These are phyloP conservation scores for Drosophila rufa DNA, from an alignment of 1,140 invertebrate species.

Conservation along the genomic window DNA sequence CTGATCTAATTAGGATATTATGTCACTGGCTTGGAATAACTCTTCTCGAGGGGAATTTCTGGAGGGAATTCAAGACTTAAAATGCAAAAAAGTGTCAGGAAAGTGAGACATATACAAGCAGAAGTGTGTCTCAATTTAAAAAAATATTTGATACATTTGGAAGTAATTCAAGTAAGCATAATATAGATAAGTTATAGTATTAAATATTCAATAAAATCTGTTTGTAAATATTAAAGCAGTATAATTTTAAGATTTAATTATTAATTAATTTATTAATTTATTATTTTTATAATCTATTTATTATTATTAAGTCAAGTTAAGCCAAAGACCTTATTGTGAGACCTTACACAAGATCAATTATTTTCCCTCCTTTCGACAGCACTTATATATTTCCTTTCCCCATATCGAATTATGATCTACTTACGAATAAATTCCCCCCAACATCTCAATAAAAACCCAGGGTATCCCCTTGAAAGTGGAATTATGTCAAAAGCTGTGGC, in stretches of 20 bases:
- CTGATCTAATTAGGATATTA: slow-evolving; percentile 61
- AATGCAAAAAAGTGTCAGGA: neutral
- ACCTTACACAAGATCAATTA: no score
- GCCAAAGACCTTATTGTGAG: neutral
- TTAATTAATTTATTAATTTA: no score
- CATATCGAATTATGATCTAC: slow-evolving; percentile 17
- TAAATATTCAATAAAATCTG: no score
- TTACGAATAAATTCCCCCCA: neutral
- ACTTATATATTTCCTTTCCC: neutral
- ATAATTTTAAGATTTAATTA: neutral
- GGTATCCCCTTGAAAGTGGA: neutral
- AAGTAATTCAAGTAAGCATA: no score
- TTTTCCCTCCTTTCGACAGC: neutral
- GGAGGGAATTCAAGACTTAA: neutral
- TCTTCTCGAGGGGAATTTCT: neutral
- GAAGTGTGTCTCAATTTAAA: neutral
- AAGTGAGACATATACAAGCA: neutral
- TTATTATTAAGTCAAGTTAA: no score
- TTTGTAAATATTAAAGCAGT: no score
- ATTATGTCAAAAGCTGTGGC: slow-evolving; percentile 10
- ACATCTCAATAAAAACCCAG: neutral
- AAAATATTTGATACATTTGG: neutral
- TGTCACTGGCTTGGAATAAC: slow-evolving; percentile 29
- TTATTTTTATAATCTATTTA: no score
- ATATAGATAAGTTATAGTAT: no score